Base-by-base conservation (phyloP, 2,113 vertebrate species). In the Aldabrachelys gigantea region DNA sequence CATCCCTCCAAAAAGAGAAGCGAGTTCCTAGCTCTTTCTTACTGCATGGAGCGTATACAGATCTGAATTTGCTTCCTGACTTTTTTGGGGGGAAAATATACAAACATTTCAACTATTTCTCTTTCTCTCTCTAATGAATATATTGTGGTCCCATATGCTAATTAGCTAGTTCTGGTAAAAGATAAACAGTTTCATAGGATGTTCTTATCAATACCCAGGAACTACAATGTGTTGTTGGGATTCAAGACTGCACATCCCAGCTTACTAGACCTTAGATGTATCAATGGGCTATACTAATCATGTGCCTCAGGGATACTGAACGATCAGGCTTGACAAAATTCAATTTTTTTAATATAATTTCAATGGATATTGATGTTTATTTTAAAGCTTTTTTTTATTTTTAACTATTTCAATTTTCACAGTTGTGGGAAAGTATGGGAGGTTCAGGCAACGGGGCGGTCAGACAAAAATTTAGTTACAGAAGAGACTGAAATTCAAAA, bases 231-330 rank as follows among this genome's bases (percentile, higher is more conserved):
- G 22, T 5, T 75, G 72, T 75, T 3, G 25, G 11, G 52, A 84
- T 38, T 52, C 89, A 83, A 85, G 88, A 89, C 72, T 69, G 2
- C 59, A 38, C 35, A 69, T 24, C 11, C 41, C 75, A 5, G 1
- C 80, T 82, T 94, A 35, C 7, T 65, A 92, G 38, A 80, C 9
- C 91, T 91, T 54, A 85, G 47, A 38, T 76, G 84, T 3, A 86
- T 92, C 52, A 53, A 2, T 7, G 3, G 50, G 84, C 65, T 52
- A 84, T 54, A 35, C 69, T 62, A 57, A 84, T 54, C 0, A 0
- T 1, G 1, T 56, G 56, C 29, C 76, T 90, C 41, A 65, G 80
- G 17, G 89, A 91, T 44, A 91, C 3, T 10, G 76, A 80, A 69
- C 22, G n/a, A 69, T 69, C 35, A 69, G 35, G 17, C 35, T 21